A percentile compares a stretch with the other conserved stretches of the same genome.
phyloP scores from a whole-genome alignment of 2,113 vertebrate species.

The Hystrix brachyura region DNA sequence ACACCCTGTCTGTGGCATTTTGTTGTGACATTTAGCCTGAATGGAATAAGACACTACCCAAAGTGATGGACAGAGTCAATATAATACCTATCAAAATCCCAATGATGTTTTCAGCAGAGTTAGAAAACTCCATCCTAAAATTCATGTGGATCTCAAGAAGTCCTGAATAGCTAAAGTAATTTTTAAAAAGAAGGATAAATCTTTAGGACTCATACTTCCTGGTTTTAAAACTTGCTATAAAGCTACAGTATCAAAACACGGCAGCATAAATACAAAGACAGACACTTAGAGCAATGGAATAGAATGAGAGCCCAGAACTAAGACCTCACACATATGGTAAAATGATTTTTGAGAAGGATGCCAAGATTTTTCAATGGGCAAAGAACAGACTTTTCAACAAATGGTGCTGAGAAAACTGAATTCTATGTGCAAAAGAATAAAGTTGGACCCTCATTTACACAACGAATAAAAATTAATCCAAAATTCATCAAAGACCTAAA shows the following conservation, averaged over 20 bases:
- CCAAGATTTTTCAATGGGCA: not conserved
- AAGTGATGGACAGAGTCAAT: not conserved
- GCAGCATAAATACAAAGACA: not conserved
- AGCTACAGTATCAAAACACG: not conserved
- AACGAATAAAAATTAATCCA: not conserved
- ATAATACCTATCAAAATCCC: not conserved
- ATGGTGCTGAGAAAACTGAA: not conserved
- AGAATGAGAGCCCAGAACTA: not conserved
- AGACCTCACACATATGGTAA: not conserved
- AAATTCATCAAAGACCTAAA: not conserved
- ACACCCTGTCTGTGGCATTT: not conserved
- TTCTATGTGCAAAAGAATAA: not conserved
- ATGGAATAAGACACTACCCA: not conserved
- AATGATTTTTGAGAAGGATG: not conserved
- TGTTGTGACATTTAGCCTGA: not conserved
- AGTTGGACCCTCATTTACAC: not conserved
- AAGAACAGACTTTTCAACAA: not conserved
- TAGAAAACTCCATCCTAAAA: not conserved
- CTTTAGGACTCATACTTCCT: not conserved
- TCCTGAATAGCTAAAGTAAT: not conserved
- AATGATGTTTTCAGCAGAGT: not conserved
- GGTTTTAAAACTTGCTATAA: not conserved
- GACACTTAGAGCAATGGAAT: not conserved
- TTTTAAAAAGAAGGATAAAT: not conserved
- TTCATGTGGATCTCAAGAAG: not conserved